Percentiles rank a stretch among this genome's conserved stretches.
Conservation (phyloP, 2,888 invertebrate species). For the Erebia aethiops region DNA sequence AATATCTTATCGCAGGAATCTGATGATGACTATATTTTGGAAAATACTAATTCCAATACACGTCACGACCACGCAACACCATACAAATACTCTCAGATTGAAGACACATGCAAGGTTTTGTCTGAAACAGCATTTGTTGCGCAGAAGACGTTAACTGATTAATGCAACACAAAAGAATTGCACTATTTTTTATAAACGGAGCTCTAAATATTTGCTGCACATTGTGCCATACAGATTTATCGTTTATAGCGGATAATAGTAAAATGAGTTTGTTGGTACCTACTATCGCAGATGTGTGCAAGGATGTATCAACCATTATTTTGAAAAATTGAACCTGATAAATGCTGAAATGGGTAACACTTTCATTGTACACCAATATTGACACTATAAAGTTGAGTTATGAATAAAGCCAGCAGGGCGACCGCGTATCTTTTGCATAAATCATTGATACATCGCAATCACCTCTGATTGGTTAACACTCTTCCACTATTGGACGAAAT, state of each 20-base stretch:
- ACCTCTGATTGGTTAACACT: too few relatives aligned
- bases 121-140: too few relatives aligned
- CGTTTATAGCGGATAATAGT: not conserved
- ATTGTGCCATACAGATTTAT: not conserved
- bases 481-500: too few relatives aligned
- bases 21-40: too few relatives aligned
- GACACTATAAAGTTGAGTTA: not conserved
- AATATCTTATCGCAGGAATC: not conserved
- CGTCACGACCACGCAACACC: not conserved
- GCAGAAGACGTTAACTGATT: too few relatives aligned
- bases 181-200: not conserved
- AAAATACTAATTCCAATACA: too few relatives aligned
- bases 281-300: too few relatives aligned
- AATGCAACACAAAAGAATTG: not conserved
- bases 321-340: not conserved
- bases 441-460: too few relatives aligned
- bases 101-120: not conserved
- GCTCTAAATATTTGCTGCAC: not conserved
- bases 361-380: constrained; percentile 15
- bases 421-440: too few relatives aligned
- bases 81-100: not conserved
- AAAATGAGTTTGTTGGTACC: too few relatives aligned
- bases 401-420: constrained; percentile 2
- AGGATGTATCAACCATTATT: too few relatives aligned
- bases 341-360: not conserved